Conservation (phyloP, 2,888 invertebrate genomes). For the Leucozona laternaria region DNA sequence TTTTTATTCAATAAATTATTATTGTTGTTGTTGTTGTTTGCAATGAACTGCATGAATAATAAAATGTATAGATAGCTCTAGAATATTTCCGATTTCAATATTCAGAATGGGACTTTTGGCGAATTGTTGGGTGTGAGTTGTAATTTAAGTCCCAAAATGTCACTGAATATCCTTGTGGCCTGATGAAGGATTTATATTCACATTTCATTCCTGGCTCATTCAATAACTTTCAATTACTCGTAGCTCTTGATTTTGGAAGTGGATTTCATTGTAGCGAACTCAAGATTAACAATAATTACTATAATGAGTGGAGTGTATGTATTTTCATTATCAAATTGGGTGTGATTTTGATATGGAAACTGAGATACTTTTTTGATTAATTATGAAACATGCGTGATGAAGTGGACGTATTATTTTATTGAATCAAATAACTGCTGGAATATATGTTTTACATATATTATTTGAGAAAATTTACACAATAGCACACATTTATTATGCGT, state of each 20-base stretch:
- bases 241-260: constrained; percentile 18
- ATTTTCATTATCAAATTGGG: background rate
- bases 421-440: background rate
- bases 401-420: background rate
- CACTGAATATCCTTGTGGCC: background rate
- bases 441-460: background rate
- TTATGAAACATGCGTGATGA: constrained; percentile 4
- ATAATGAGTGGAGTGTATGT: too few species aligned
- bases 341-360: background rate
- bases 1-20: background rate
- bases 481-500: background rate
- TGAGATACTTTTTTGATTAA: background rate
- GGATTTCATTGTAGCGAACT: constrained; percentile 13
- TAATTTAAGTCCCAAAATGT: background rate
- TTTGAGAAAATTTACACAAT: background rate
- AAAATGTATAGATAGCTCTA: background rate
- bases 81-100: background rate
- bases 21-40: background rate
- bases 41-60: background rate
- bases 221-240: constrained; percentile 40
- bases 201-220: background rate
- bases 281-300: background rate
- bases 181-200: background rate
- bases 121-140: background rate
- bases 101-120: background rate